Conservation (phyloP, 2,113 vertebrate species). For the Pogonocichla stellata region DNA sequence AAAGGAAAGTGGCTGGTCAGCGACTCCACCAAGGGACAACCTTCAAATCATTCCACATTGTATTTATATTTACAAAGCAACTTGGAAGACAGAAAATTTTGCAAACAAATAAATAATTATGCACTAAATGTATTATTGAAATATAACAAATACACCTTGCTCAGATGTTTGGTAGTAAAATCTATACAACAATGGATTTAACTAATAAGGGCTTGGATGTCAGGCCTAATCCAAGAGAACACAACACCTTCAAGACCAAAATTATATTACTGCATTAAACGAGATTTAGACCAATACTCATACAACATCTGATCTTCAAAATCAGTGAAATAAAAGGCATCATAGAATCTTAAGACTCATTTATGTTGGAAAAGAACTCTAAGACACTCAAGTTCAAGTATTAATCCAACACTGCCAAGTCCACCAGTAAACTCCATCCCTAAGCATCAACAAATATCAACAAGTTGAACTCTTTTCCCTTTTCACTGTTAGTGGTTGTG, state of each 20-base stretch:
- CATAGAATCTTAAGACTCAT: not conserved
- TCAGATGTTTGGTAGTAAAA: not conserved
- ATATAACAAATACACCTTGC: not conserved
- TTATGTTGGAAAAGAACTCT: not conserved
- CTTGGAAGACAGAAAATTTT: not conserved
- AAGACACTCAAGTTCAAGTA: not conserved
- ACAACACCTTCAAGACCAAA: not conserved
- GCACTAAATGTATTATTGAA: not conserved
- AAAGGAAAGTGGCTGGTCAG: not conserved
- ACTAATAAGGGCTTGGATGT: not conserved
- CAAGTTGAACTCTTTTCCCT: not conserved
- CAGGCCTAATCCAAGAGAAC: not conserved
- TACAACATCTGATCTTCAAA: not conserved
- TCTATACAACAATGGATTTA: not conserved
- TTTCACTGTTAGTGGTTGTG: not conserved
- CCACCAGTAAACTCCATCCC: not conserved
- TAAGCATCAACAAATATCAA: not conserved
- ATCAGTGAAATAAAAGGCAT: not conserved
- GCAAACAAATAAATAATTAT: not conserved
- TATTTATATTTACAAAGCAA: not conserved
- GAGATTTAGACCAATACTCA: not conserved
- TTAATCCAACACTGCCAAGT: not conserved
- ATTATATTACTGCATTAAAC: not conserved
- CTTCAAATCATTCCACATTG: not conserved
- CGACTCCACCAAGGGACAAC: accelerated